These are phyloP conservation scores for Sitophilus oryzae DNA, from an alignment of 1,140 invertebrate genomes.

Conservation along the genomic window DNA sequence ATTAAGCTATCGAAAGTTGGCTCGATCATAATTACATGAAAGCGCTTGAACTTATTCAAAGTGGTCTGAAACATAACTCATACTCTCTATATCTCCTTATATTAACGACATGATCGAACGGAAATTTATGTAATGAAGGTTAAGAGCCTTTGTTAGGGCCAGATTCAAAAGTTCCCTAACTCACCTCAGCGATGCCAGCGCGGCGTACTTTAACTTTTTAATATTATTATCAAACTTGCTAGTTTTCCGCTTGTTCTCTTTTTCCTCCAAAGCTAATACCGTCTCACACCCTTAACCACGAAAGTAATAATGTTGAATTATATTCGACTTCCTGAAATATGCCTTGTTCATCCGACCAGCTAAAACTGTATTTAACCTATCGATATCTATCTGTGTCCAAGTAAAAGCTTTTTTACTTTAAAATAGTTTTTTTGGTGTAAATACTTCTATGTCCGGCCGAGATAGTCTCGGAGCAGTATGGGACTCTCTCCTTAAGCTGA, in stretches of 20 bases:
- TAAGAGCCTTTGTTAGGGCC: not conserved
- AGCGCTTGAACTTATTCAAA: conserved; percentile 11
- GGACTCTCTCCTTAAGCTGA: too few species aligned
- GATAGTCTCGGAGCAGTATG: too few species aligned
- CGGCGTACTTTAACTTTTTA: not conserved
- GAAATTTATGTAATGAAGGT: not conserved
- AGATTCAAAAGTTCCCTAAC: not conserved
- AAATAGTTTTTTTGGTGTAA: too few species aligned
- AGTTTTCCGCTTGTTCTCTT: not conserved
- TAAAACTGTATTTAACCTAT: too few species aligned
- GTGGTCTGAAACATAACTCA: conserved; percentile 10
- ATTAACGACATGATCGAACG: conserved; percentile 7
- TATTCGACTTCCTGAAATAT: too few species aligned
- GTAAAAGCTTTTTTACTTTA: too few species aligned
- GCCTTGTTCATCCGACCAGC: too few species aligned
- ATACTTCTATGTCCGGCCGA: too few species aligned
- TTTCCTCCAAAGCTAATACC: not conserved
- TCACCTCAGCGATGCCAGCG: not conserved
- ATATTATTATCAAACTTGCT: not conserved
- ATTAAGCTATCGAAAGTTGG: not conserved
- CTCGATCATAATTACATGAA: conserved; percentile 9
- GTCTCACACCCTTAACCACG: not conserved
- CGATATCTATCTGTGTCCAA: too few species aligned
- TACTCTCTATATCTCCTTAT: conserved; percentile 11
- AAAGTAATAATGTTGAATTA: too few species aligned